Conservation (phyloP, 2,797 vertebrate species). For the Manis pentadactyla region DNA sequence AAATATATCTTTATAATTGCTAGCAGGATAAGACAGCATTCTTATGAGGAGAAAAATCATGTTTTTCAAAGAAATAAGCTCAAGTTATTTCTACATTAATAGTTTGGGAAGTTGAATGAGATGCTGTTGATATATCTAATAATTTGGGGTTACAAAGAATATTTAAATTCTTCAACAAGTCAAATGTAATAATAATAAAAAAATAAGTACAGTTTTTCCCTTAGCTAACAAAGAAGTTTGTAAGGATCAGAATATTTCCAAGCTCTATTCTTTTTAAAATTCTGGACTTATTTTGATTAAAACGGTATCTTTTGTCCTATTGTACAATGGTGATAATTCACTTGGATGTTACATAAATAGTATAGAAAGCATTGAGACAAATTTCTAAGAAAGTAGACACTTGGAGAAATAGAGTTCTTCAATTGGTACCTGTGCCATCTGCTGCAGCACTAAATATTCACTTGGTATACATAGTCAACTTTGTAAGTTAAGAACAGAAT, state of each 20-base stretch:
- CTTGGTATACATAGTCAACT: conserved; percentile 63
- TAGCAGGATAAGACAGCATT: conserved; percentile 25
- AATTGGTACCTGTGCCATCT: conserved; percentile 81
- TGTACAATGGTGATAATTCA: background rate
- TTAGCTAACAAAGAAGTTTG: background rate
- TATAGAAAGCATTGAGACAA: conserved; percentile 64
- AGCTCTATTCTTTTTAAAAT: background rate
- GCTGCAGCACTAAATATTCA: conserved; percentile 79
- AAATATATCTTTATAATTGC: conserved; percentile 68
- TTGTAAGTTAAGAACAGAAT: conserved; percentile 70
- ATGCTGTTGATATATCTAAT: background rate
- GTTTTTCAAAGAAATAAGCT: conserved; percentile 54
- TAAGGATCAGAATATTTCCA: background rate
- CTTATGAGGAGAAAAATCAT: background rate
- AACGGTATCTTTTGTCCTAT: background rate
- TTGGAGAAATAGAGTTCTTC: conserved; percentile 71
- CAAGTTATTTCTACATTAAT: conserved; percentile 37
- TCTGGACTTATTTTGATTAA: background rate
- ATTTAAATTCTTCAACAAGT: conserved; percentile 1
- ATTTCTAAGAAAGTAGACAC: conserved; percentile 73
- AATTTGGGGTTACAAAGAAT: background rate
- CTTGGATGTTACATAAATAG: conserved; percentile 55
- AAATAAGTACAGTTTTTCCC: background rate
- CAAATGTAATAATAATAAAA: background rate
- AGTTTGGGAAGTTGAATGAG: background rate